Base-by-base conservation (phyloP, 2,888 invertebrate genomes). In the Itoplectis maculator region DNA sequence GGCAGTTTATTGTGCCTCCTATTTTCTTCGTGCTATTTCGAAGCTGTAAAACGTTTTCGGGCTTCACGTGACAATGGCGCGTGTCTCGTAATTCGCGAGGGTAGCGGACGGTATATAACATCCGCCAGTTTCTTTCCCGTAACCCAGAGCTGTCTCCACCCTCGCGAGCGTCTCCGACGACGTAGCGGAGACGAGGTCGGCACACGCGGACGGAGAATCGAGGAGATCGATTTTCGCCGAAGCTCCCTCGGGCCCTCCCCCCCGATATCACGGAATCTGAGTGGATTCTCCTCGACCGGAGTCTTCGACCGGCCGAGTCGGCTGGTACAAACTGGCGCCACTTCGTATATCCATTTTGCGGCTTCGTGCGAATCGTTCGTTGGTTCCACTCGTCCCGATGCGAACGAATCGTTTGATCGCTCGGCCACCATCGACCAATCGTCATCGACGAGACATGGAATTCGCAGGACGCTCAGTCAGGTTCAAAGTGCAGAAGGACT, bases 231-330 rank as follows among this genome's bases (percentile, higher is more conserved):
- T 82, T 82, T 79, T 72, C 20, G 37, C 42, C 76, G 29, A 59
- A 76, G 54, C 70, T 65, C 35, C 54, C 68, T 61, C 40, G 72
- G 42, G 66, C 66, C 56, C 72, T 79, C 79, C 66, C 56, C 72
- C 76, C 79, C 77, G 85, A 86, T 86, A 86, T 82, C 83, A 74
- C 79, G 81, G 79, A 80, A 84, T 86, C 79, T 79, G 73, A 79
- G 76, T 79, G 51, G 63, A 59, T 66, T 79, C 59, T 75, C 54
- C 79, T 79, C 49, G 76, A 68, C 49, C 63, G 74, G 29, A 29
- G 80, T 69, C n/a, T n/a, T n/a, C 18, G 54, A 54, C 47, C 51
- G 63, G 29, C 29, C 73, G n/a, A 70, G 68, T 63, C 83, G 73
- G 77, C 83, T 80, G 83, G 83, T 83, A 83, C 83, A 69, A 80